These are phyloP conservation scores for Drosophila miranda DNA, from an alignment of 1,140 invertebrate species.

Conservation along the genomic window DNA sequence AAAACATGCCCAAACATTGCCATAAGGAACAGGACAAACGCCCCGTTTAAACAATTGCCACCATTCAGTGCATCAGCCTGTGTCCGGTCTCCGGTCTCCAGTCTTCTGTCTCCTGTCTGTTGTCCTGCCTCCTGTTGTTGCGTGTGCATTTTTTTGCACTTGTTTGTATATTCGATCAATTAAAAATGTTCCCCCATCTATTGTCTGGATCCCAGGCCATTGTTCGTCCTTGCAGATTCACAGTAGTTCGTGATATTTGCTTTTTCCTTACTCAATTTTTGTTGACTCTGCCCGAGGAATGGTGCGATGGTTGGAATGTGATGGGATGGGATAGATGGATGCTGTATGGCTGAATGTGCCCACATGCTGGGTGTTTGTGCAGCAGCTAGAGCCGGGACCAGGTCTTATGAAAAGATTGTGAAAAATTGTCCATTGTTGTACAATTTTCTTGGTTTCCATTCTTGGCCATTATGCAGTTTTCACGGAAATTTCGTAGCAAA, in stretches of 20 bases:
- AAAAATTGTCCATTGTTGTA: slow-evolving; percentile 61
- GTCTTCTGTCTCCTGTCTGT: neutral
- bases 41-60: slow-evolving; percentile 44
- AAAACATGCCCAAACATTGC: slow-evolving; percentile 60
- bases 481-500: slow-evolving; percentile 65
- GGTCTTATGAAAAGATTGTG: slow-evolving; percentile 31
- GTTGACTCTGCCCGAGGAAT: slow-evolving; percentile 49
- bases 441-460: slow-evolving; percentile 60
- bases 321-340: slow-evolving; percentile 1
- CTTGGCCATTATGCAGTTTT: slow-evolving; percentile 55
- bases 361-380: slow-evolving; percentile 71
- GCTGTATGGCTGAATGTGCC: slow-evolving; percentile 59
- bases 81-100: slow-evolving; percentile 7
- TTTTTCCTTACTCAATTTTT: slow-evolving; percentile 40
- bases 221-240: slow-evolving; percentile 17
- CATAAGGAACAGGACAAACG: slow-evolving; percentile 58
- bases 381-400: slow-evolving; percentile 12
- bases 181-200: slow-evolving; percentile 53
- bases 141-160: slow-evolving; percentile 60
- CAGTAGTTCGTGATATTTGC: slow-evolving; percentile 68
- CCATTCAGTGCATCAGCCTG: slow-evolving; percentile 7
- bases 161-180: slow-evolving; percentile 80
- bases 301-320: too few relatives aligned
- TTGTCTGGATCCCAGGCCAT: slow-evolving; percentile 18
- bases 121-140: slow-evolving; percentile 12